Evolutionary conservation across 2,888 invertebrate genomes (phyloP).

Genomic region (Lasioglossum lativentre): DNA sequence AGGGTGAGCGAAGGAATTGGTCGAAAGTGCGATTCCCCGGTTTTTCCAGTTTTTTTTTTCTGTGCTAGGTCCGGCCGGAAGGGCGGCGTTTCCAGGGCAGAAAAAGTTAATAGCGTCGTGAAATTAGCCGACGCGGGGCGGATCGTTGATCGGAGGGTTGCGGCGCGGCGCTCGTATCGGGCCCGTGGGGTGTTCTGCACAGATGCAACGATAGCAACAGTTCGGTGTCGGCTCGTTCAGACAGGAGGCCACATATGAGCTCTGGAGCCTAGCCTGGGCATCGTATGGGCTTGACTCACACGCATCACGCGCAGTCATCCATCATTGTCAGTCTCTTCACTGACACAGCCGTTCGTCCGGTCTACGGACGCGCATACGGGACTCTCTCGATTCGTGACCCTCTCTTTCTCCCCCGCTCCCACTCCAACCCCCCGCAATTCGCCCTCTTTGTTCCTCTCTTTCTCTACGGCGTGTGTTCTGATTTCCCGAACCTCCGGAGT

Average conservation of each 20-base stretch:
- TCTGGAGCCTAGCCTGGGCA: conserved; percentile 66
- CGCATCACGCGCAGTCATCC: conserved; percentile 83
- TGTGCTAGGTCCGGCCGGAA: conserved; percentile 34
- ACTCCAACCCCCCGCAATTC: conserved; percentile 1
- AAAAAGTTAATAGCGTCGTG: conserved; percentile 81
- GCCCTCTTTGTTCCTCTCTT: conserved; percentile 26
- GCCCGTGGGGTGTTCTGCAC: conserved; percentile 75
- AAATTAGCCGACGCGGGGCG: conserved; percentile 76
- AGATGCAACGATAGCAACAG: conserved; percentile 82
- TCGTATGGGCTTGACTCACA: conserved; percentile 83
- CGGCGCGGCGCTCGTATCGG: conserved; percentile 75
- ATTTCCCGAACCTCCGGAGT: conserved; percentile 42
- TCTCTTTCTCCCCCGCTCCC: conserved; percentile 21
- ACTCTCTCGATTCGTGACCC: conserved; percentile 56
- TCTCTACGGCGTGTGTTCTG: conserved; percentile 35
- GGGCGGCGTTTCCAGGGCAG: conserved; percentile 62
- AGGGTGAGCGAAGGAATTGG: conserved; percentile 25
- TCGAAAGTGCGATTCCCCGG: conserved; percentile 59
- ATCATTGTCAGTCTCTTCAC: conserved; percentile 84
- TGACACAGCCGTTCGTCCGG: conserved; percentile 76
- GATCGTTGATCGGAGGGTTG: conserved; percentile 75
- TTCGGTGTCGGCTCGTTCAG: conserved; percentile 77
- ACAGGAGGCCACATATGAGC: conserved; percentile 81
- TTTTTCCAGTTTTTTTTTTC: conserved; percentile 39
- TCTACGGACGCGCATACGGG: conserved; percentile 61